These are phyloP conservation scores for Drosophila kanekoi DNA, from an alignment of 2,888 invertebrate genomes.

Conservation along the genomic window DNA sequence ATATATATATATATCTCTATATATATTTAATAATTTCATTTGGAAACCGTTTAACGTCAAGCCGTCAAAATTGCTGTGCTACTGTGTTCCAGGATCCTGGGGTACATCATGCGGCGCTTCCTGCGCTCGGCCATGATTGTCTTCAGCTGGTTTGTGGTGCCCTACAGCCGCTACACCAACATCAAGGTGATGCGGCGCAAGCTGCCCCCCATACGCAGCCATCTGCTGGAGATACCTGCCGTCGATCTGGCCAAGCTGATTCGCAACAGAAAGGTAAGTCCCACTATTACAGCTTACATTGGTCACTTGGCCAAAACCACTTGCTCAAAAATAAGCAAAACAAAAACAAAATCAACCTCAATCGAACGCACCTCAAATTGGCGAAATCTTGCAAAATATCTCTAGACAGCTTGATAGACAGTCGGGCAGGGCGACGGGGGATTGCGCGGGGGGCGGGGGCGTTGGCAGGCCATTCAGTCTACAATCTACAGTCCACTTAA, in stretches of 20 bases:
- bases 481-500: constrained; percentile 32
- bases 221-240: constrained; percentile 89
- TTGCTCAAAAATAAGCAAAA: background rate
- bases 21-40: constrained; percentile 29
- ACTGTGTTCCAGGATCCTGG: constrained; percentile 87
- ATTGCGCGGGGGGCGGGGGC: background rate
- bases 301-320: constrained; percentile 17
- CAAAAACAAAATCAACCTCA: constrained; percentile 4
- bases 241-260: constrained; percentile 90
- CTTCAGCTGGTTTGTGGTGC: constrained; percentile 87
- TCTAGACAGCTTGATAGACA: constrained; percentile 29
- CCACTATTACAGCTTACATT: background rate
- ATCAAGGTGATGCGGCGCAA: constrained; percentile 87
- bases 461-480: background rate
- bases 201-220: constrained; percentile 89
- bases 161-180: constrained; percentile 85
- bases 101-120: constrained; percentile 87
- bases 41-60: constrained; percentile 66
- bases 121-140: constrained; percentile 87
- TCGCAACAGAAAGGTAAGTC: constrained; percentile 88
- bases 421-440: background rate
- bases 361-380: constrained; percentile 48
- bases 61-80: constrained; percentile 85
- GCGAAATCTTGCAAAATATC: constrained; percentile 62
- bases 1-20: background rate